Conservation (phyloP, 2,888 invertebrate genomes). For the Troilus luridus region DNA sequence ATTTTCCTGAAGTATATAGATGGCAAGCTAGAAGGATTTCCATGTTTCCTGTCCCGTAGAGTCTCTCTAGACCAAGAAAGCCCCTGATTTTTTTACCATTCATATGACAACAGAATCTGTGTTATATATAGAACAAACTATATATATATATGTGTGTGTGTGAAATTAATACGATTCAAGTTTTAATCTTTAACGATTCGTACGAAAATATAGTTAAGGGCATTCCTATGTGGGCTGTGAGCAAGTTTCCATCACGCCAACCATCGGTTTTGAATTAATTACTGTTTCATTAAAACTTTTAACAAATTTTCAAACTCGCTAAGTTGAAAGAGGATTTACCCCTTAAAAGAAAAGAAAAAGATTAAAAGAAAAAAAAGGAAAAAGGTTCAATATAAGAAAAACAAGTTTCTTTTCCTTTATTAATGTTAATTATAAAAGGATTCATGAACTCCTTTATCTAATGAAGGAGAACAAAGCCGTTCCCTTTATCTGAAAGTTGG, state of each 20-base stretch:
- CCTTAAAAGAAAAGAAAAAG: neutral
- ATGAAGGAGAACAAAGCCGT: slow-evolving; percentile 14
- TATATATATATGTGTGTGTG: too few species aligned
- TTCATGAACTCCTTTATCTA: slow-evolving; percentile 22
- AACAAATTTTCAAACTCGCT: neutral
- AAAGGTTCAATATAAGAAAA: slow-evolving; percentile 1
- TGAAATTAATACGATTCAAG: neutral
- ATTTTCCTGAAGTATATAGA: neutral
- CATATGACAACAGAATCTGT: neutral
- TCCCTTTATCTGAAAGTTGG: neutral
- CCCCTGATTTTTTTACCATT: neutral
- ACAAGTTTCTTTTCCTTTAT: neutral
- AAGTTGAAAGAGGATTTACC: slow-evolving; percentile 15
- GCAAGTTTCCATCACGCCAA: neutral
- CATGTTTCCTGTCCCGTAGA: slow-evolving; percentile 5
- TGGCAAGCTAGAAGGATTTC: slow-evolving; percentile 13
- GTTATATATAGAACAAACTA: neutral
- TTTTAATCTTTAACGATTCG: neutral
- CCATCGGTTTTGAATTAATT: slow-evolving; percentile 15
- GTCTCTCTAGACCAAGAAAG: neutral
- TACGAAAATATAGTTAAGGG: neutral
- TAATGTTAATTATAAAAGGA: slow-evolving; percentile 36
- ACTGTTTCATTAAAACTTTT: slow-evolving; percentile 27
- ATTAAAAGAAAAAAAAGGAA: neutral
- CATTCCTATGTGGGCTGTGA: neutral